Evolutionary conservation across 2,888 invertebrate species (phyloP).

Genomic region (Ptychoptera contaminata): DNA sequence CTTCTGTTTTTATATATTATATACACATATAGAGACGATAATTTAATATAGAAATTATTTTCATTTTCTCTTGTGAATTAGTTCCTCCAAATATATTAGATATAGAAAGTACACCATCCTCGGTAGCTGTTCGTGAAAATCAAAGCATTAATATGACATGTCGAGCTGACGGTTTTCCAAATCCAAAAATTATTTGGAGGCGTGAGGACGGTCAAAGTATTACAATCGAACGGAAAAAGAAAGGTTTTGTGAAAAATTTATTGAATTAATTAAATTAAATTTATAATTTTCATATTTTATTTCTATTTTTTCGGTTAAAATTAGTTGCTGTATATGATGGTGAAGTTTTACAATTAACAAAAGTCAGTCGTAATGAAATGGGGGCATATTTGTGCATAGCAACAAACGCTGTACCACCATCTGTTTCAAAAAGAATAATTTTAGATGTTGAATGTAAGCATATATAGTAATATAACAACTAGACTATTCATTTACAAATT

Average conservation of each 20-base stretch:
- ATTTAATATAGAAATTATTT: too few species aligned
- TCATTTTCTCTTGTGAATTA: slow-evolving; percentile 30
- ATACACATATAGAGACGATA: neutral
- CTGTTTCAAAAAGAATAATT: slow-evolving; percentile 82
- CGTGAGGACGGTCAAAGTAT: slow-evolving; percentile 81
- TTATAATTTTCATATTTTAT: neutral
- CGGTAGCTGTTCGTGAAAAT: slow-evolving; percentile 82
- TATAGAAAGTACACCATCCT: slow-evolving; percentile 77
- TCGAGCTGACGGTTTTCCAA: slow-evolving; percentile 79
- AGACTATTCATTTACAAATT: too few species aligned
- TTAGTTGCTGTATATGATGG: slow-evolving; percentile 72
- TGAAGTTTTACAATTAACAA: slow-evolving; percentile 67
- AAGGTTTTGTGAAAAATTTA: slow-evolving; percentile 42
- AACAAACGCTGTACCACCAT: slow-evolving; percentile 75
- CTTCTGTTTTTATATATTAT: neutral
- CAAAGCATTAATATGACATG: slow-evolving; percentile 87
- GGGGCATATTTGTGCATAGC: slow-evolving; percentile 32
- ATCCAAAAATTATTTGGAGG: slow-evolving; percentile 86
- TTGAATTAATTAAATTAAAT: neutral
- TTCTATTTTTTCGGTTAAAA: slow-evolving; percentile 18
- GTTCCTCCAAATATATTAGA: slow-evolving; percentile 91
- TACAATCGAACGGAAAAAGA: slow-evolving; percentile 68
- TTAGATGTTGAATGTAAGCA: slow-evolving; percentile 81
- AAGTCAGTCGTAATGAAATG: slow-evolving; percentile 69
- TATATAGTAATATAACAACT: too few species aligned